Evolutionary conservation across 2,113 vertebrate species (phyloP), one percentile per base, ranked within the genome.

Genomic region (Cebidichthys violaceus): DNA sequence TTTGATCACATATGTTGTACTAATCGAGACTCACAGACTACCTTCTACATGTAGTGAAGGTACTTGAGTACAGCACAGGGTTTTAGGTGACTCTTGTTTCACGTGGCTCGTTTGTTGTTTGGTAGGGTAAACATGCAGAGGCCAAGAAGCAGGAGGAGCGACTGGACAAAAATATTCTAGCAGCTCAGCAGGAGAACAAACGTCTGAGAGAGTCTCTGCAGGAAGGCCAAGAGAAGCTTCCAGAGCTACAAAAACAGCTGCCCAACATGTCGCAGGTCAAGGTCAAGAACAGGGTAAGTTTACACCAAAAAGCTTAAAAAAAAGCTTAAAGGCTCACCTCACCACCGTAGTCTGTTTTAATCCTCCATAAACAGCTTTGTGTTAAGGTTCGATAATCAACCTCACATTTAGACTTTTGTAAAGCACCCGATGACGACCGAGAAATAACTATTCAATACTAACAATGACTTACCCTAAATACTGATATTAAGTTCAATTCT

Each of bases 101-200:
- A 6, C 4, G 47, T 22, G 17, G 6, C 14, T 15, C 24, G 0
- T 37, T 24, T 65, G 70, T n/a, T 5, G 17, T 43, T 35, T 9
- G 3, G 22, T 39, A 99, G 98, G 96, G 97, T 60, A 94, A 97
- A 81, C 84, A 96, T 4, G 92, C 95, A 1, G 95, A 96, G 18
- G 91, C 94, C 93, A 95, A 93, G 88, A 96, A 93, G 88, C 96
- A 86, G 54, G 95, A 95, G 37, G 83, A 82, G 2, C 81, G 85
- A 0, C 20, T 93, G 47, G 93, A 95, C 75, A 96, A 90, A 75
- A 93, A 96, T 86, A 96, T 96, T 85, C 81, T 88, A 0, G 95
- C 96, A 0, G 93, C 95, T 37, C 41, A 94, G 61, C 4, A 85
- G 2, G 93, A 97, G 92, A 98, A 97, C 86, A 94, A 84, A 27